Conservation (phyloP, 2,113 vertebrate species). For the Origma solitaria region DNA sequence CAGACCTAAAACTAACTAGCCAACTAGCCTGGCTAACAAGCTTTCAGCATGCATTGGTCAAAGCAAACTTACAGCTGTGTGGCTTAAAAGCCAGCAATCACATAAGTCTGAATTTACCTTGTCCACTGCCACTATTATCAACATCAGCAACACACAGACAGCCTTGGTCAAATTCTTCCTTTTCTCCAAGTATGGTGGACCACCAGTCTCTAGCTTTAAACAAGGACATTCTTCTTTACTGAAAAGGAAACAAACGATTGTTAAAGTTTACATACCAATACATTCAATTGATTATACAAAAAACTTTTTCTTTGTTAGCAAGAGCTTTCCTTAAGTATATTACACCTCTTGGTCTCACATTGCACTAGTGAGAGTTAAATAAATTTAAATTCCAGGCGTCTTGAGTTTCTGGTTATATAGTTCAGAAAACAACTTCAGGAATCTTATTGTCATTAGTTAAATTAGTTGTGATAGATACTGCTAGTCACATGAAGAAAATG, state of each 20-base stretch:
- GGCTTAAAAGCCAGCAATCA: not conserved
- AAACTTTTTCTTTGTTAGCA: not conserved
- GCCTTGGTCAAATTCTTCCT: conserved; percentile 96
- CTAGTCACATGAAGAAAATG: not conserved
- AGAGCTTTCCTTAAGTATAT: not conserved
- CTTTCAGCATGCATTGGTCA: not conserved
- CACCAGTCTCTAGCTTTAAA: conserved; percentile 99
- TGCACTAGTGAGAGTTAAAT: not conserved
- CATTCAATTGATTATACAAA: not conserved
- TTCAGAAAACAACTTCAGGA: not conserved
- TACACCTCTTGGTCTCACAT: not conserved
- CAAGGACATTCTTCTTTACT: conserved; percentile 85
- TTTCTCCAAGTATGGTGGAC: conserved; percentile 85
- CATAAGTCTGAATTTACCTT: conserved; percentile 74
- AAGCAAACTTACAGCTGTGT: not conserved
- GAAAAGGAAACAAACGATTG: not conserved
- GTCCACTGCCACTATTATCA: conserved; percentile 89
- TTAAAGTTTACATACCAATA: not conserved
- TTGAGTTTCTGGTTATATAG: not conserved
- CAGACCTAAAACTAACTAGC: not conserved
- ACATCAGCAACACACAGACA: conserved; percentile 91
- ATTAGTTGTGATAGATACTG: not conserved
- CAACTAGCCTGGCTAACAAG: not conserved
- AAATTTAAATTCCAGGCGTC: not conserved
- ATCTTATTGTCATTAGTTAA: not conserved